phyloP scores from a whole-genome alignment of 37 sponge, comb jelly and placozoan species.

The Agelas oroides region DNA sequence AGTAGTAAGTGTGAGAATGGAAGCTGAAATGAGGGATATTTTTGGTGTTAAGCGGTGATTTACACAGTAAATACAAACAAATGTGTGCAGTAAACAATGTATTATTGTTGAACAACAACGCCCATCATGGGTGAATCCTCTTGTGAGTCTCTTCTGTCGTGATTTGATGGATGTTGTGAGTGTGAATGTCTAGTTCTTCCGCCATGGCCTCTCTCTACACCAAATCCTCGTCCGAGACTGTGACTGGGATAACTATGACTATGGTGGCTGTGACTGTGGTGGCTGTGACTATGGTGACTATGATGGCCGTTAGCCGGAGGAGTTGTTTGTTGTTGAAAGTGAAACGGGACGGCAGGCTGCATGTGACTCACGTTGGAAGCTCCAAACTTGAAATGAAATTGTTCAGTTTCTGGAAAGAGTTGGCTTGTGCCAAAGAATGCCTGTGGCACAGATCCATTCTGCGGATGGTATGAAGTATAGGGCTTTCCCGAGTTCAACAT shows the following conservation, averaged over 20 bases:
- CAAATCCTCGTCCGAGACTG: too few species aligned
- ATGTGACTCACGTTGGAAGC: neutral
- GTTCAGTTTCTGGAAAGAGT: slow-evolving; percentile 49
- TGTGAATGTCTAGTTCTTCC: neutral
- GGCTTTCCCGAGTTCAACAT: neutral
- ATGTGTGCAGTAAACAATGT: too few species aligned
- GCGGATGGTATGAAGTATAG: slow-evolving; percentile 2
- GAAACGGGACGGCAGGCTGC: slow-evolving; percentile 7
- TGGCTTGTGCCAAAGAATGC: slow-evolving; percentile 55
- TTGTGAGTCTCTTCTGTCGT: slow-evolving; percentile 29
- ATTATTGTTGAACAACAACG: slow-evolving; percentile 30
- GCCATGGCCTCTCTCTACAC: neutral
- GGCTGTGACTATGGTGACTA: neutral
- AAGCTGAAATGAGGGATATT: too few species aligned
- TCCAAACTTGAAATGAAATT: slow-evolving; percentile 53
- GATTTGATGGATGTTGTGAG: neutral
- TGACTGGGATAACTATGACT: neutral
- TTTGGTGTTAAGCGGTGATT: too few species aligned
- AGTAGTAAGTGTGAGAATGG: too few species aligned
- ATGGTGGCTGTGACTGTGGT: neutral
- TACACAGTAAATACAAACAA: too few species aligned
- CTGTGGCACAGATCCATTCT: slow-evolving; percentile 42
- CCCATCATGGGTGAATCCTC: slow-evolving; percentile 54
- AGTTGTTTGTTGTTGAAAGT: slow-evolving; percentile 20
- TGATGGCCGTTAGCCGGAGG: slow-evolving; percentile 2